Evolutionary conservation across 2,797 vertebrate species (phyloP), one percentile per base, ranked within the genome.

Genomic region (Leptodactylus fallax): DNA sequence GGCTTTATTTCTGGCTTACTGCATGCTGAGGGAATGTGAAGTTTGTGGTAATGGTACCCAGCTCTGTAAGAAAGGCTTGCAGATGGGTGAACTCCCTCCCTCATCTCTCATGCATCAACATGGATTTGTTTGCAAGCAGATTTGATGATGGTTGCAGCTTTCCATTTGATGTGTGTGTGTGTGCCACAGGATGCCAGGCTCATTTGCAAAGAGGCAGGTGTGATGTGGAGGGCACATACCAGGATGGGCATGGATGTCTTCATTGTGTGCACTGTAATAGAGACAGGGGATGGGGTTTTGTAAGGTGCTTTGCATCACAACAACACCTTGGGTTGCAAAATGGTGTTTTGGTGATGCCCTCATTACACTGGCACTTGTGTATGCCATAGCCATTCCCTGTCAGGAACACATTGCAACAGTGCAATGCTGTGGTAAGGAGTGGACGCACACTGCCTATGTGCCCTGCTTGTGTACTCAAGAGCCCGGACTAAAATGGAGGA

Each of bases 31-130:
- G 60, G 80, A 83, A 83, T 87, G 60, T 23, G 71, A 78, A 69
- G 72, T 80, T 79, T 79, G 87, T 83, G 81, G 74, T 61, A 51
- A 61, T 80, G 87, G 87, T 88, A 88, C 87, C 87, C 87, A 79
- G 87, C 25, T 49, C 71, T 45, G 74, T 47, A 8, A 88, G 87
- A 79, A 81, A 51, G 21, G 85, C 53, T 71, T 13, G 19, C 19
- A 49, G 65, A 76, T 76, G 80, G 60, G 49, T 69, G 65, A 25
- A 56, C 81, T 27, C 58, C 85, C 79, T 77, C 79, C 79, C 79
- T 74, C 17, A 11, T 47, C 17, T 81, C 85, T 25, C 19, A 74
- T 36, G 36, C 85, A 74, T 21, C 53, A 25, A n/a, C 78, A 72
- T n/a, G 7, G 36, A 72, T 51, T 67, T 51, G 27, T 51, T 27